Base-by-base conservation (phyloP, 2,113 vertebrate genomes). In the Elachura formosa region DNA sequence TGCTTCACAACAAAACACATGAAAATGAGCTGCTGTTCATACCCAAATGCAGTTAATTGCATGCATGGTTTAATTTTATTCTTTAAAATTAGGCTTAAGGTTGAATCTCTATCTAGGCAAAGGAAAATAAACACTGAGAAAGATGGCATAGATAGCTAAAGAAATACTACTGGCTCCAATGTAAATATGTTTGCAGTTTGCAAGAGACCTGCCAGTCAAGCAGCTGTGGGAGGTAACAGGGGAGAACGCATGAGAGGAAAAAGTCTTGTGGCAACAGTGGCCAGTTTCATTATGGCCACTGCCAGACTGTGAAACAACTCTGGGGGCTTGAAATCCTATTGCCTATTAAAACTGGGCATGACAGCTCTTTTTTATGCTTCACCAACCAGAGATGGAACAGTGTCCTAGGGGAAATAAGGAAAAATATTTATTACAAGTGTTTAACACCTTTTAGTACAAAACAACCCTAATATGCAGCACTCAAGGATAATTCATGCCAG, bases 391-490 rank as follows among this genome's bases (percentile, higher is more conserved):
- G 97, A 97, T 97, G 92, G 97, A 97, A 93, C 95, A 81, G 90
- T 77, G 89, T 96, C 96, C 97, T 96, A 84, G 66, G 96, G 96
- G 96, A 97, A 97, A 97, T 97, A 97, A 97, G 95, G 96, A 97
- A 97, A 97, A 97, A 97, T 97, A 97, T 97, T 97, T 97, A 97
- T 97, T 97, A 97, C 97, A 97, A 97, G 96, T 97, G 96, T 97
- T 97, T 97, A 97, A 97, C 96, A 97, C 97, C 97, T 97, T 97
- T 97, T 97, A 97, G 96, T 97, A 97, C 97, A 97, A 97, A 97
- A 97, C 96, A 97, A 95, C 91, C 94, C 94, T 97, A 96, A 94
- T 97, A 94, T 87, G 93, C 91, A 92, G 90, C 95, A 93, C 95
- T 96, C 96, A 95, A 96, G 91, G 93, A 94, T 96, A 95, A 95